Conservation (phyloP, 2,113 vertebrate genomes). For the Rafetus swinhoei region DNA sequence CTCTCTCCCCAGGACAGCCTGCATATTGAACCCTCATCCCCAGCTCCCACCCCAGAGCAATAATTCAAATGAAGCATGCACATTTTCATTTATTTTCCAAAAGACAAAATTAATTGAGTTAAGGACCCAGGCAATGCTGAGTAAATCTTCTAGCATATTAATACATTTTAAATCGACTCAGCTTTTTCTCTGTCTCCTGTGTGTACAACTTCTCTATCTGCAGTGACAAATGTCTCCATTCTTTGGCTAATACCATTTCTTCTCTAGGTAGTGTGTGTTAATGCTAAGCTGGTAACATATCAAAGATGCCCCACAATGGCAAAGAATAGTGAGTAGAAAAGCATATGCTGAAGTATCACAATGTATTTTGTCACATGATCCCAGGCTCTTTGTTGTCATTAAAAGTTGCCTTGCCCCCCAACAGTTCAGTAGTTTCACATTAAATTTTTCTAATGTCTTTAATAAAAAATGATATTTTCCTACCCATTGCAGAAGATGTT, state of each 20-base stretch:
- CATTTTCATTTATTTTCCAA: no score
- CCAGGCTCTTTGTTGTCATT: not conserved
- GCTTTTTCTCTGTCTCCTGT: accelerated
- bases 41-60: no score
- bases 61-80: no score
- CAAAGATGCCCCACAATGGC: accelerated
- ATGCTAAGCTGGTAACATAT: accelerated
- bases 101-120: no score
- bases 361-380: accelerated
- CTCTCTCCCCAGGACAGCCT: no score
- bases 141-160: not conserved
- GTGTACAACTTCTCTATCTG: accelerated
- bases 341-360: accelerated
- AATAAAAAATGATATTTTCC: conserved; percentile 69
- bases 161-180: accelerated
- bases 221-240: accelerated
- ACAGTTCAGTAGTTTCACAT: not conserved
- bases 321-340: not conserved
- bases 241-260: accelerated
- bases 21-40: no score
- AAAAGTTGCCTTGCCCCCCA: conserved; percentile 11
- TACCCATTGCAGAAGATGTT: conserved; percentile 54
- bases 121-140: no score
- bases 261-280: accelerated
- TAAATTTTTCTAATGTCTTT: conserved; percentile 56